Base-by-base conservation (phyloP, 2,797 vertebrate genomes). In the Aulostomus chinensis region DNA sequence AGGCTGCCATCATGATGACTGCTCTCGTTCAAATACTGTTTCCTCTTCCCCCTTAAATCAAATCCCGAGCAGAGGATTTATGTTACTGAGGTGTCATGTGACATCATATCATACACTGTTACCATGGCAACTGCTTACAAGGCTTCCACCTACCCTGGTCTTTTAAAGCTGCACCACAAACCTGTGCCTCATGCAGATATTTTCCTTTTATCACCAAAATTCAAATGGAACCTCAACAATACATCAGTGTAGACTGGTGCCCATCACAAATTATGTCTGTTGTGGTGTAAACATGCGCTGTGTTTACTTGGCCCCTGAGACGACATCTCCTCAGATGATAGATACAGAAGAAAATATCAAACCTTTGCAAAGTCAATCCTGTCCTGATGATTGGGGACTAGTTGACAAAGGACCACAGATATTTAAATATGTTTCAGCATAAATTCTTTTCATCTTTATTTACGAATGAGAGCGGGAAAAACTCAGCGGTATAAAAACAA, bases 81-180 rank as follows among this genome's bases (percentile, higher is more conserved):
- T 31, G 49, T 39, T 52, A 63, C 66, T 10, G 20, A 66, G 57
- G 47, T 71, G 49, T 47, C 35, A 37, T 2, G 26, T 77, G 45
- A 71, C 34, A 52, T 60, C 18, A 40, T 36, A 45, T 54, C 34
- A 48, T 40, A 49, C 34, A 7, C 52, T 0, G 83, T 85, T 73
- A 48, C 81, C 38, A 49, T 55, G 57, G 76, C 42, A 84, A 85
- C 77, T 2, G 8, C 54, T 68, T 59, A 36, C 47, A 67, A 61
- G 58, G 33, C 47, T 50, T 46, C 41, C 18, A 16, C 37, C 25
- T 52, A 58, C 17, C 13, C 11, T 20, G 0, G 24, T 25, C 2
- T 9, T 38, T 56, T 58, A 10, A 51, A 56, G 45, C 46, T 53
- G 69, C 48, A 50, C 56, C 47, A 29, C 40, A 65, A 56, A 48